Evolutionary conservation across 2,888 invertebrate species (phyloP).

Genomic region (Apotomis capreana): DNA sequence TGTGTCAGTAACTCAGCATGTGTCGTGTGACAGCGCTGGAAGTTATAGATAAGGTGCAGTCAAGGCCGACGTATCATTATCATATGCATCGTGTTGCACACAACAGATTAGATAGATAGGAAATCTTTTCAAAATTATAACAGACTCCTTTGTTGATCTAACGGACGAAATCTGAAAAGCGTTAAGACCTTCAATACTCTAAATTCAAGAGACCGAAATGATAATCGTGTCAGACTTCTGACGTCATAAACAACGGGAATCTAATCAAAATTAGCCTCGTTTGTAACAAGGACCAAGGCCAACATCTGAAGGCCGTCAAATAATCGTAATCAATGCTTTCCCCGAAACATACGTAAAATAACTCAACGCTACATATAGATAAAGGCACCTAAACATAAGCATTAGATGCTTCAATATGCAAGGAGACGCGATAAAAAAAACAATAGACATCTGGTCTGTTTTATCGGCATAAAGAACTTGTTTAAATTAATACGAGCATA

Average conservation of each 20-base stretch:
- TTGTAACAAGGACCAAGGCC: constrained; percentile 3
- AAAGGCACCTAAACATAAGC: constrained; percentile 16
- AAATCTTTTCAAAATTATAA: constrained; percentile 46
- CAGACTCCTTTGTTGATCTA: constrained; percentile 9
- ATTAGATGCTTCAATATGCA: constrained; percentile 9
- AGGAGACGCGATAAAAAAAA: constrained; percentile 36
- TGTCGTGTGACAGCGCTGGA: constrained; percentile 36
- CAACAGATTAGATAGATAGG: constrained; percentile 69
- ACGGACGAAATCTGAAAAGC: background rate
- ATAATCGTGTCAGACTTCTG: background rate
- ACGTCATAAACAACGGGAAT: background rate
- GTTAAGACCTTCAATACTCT: background rate
- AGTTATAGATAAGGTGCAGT: constrained; percentile 62
- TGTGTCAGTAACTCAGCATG: constrained; percentile 43
- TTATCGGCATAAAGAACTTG: constrained; percentile 49
- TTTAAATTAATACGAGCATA: constrained; percentile 49
- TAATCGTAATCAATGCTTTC: background rate
- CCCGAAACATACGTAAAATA: background rate
- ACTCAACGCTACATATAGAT: constrained; percentile 7
- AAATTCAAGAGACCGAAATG: background rate
- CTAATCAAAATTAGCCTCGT: background rate
- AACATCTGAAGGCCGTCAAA: background rate
- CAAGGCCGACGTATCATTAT: constrained; percentile 70
- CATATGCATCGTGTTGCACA: constrained; percentile 57
- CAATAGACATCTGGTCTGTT: constrained; percentile 46